These are phyloP conservation scores for Meteorus cinctellus DNA, from an alignment of 2,888 invertebrate species.

Conservation along the genomic window DNA sequence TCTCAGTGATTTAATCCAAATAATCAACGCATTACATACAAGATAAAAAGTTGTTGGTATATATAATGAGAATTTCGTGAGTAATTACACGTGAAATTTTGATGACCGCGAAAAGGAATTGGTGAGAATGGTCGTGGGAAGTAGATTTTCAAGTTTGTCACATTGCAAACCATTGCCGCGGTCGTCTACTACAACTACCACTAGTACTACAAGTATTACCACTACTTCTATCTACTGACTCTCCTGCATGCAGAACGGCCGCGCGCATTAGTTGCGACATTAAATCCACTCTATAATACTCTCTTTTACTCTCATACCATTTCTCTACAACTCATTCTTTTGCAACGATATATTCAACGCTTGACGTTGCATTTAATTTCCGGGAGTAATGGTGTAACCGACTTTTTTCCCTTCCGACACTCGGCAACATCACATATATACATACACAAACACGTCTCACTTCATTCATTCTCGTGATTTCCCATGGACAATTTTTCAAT, in stretches of 20 bases:
- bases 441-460: background rate
- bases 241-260: conserved; percentile 28
- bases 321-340: conserved; percentile 9
- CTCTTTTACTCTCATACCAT: conserved; percentile 23
- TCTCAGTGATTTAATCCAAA: conserved; percentile 4
- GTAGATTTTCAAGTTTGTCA: conserved; percentile 38
- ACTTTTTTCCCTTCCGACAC: conserved; percentile 39
- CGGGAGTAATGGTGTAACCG: conserved; percentile 37
- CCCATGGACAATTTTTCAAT: background rate
- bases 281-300: conserved; percentile 42
- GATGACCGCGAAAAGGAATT: conserved; percentile 26
- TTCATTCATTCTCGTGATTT: conserved; percentile 33
- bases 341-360: conserved; percentile 37
- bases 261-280: conserved; percentile 43
- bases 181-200: conserved; percentile 17
- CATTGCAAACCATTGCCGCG: conserved; percentile 22
- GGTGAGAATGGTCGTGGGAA: background rate
- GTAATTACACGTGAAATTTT: conserved; percentile 39
- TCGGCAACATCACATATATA: background rate
- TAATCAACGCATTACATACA: background rate
- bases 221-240: background rate
- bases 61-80: conserved; percentile 15
- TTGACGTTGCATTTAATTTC: conserved; percentile 43
- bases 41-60: conserved; percentile 16
- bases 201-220: background rate